Percentiles rank a stretch among this genome's conserved stretches.
phyloP scores from a whole-genome alignment of 2,797 vertebrate genomes.

The Ambastaia sidthimunki region DNA sequence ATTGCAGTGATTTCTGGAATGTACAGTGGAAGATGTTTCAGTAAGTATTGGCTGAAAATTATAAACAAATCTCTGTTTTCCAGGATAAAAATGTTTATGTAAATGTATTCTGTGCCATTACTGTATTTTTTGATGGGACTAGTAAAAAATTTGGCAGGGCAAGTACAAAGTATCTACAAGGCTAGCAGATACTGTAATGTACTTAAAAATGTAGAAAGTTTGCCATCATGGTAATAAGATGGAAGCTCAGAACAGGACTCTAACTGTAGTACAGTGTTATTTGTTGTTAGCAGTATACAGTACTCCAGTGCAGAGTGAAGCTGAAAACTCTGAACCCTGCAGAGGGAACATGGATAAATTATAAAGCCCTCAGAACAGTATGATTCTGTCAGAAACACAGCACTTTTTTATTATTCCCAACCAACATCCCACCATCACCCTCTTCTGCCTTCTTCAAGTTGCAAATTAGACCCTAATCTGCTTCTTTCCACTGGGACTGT shows the following conservation, averaged over 20 bases:
- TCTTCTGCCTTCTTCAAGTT: not conserved
- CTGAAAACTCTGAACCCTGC: conserved; percentile 25
- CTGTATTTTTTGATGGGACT: too few relatives aligned
- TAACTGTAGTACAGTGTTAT: not conserved
- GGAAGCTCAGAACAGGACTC: conserved; percentile 9
- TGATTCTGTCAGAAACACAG: conserved; percentile 25
- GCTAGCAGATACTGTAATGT: not conserved
- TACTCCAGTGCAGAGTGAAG: conserved; percentile 11
- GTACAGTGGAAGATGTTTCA: too few relatives aligned
- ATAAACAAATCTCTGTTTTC: too few relatives aligned
- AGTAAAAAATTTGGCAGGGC: not conserved
- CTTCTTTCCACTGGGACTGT: not conserved
- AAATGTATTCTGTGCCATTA: not conserved
- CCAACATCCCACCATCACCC: not conserved
- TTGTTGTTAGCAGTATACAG: not conserved
- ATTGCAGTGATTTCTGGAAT: too few relatives aligned
- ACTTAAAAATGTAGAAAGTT: not conserved
- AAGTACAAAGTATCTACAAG: not conserved
- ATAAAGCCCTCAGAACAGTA: conserved; percentile 6
- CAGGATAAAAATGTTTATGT: too few relatives aligned
- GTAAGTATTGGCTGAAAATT: too few relatives aligned
- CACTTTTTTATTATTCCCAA: not conserved
- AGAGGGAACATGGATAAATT: conserved; percentile 19
- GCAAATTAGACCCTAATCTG: conserved; percentile 11
- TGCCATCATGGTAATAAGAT: not conserved